Percentiles rank a stretch among this genome's conserved stretches.
Conservation (phyloP, 1,140 invertebrate genomes). For the Drosophila bipectinata region DNA sequence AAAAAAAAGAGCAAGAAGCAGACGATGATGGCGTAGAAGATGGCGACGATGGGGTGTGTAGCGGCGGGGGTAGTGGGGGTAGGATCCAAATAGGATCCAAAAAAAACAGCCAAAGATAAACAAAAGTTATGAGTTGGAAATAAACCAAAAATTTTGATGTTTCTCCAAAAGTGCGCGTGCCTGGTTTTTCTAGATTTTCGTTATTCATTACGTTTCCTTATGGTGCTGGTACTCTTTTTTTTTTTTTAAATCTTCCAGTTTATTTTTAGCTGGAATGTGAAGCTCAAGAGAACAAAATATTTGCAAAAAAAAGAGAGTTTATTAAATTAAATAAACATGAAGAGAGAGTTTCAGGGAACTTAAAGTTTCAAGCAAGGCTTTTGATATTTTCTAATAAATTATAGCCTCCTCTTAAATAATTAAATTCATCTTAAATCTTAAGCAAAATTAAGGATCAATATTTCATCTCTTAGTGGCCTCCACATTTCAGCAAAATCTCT, state of each 20-base stretch:
- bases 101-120: conserved; percentile 64
- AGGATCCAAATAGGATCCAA: conserved; percentile 12
- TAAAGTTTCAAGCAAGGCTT: too few species aligned
- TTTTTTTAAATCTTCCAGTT: conserved; percentile 12
- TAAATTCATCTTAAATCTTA: too few species aligned
- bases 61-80: background rate
- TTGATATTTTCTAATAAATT: too few species aligned
- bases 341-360: too few species aligned
- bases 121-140: conserved; percentile 79
- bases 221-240: conserved; percentile 1
- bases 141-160: conserved; percentile 74
- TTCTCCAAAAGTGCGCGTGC: conserved; percentile 54
- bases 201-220: conserved; percentile 45
- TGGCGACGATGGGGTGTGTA: too few species aligned
- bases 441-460: too few species aligned
- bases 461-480: too few species aligned
- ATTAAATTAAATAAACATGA: too few species aligned
- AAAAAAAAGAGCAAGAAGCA: conserved; percentile 10
- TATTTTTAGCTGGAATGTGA: conserved; percentile 24
- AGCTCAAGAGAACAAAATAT: background rate
- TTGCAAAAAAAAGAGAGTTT: too few species aligned
- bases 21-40: background rate
- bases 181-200: conserved; percentile 4
- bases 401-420: too few species aligned
- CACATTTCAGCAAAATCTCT: conserved; percentile 1